Evolutionary conservation across 1,140 invertebrate genomes (phyloP).

Genomic region (Cyclargus thomasi): DNA sequence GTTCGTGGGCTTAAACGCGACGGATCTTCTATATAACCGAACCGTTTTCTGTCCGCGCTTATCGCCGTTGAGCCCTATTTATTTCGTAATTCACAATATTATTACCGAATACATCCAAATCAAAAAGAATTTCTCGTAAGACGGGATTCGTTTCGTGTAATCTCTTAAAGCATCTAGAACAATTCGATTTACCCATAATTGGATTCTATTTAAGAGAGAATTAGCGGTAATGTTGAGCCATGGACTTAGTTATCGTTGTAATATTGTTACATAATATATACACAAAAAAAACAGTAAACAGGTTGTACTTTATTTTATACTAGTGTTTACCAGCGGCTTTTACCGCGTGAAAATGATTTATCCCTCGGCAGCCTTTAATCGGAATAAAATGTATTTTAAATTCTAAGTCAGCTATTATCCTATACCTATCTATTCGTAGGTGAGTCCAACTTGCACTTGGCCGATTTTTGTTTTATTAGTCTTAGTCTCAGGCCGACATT

Average conservation of each 20-base stretch:
- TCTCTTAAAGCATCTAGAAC: constrained; percentile 22
- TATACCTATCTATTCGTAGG: too few species aligned
- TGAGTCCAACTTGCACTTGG: too few species aligned
- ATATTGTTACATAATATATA: not conserved
- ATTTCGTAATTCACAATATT: constrained; percentile 53
- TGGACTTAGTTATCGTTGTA: constrained; percentile 9
- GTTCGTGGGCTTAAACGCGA: constrained; percentile 51
- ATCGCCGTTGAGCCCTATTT: constrained; percentile 52
- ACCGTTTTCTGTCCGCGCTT: constrained; percentile 51
- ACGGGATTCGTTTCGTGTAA: constrained; percentile 34
- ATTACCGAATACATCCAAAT: constrained; percentile 46
- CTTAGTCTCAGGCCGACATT: too few species aligned
- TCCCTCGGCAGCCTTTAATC: too few species aligned
- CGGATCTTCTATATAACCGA: constrained; percentile 50
- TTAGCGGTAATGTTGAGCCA: constrained; percentile 14
- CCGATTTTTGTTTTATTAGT: too few species aligned
- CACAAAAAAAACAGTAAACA: too few species aligned
- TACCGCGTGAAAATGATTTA: too few species aligned
- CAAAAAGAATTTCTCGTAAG: constrained; percentile 31
- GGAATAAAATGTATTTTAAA: too few species aligned
- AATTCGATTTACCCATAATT: constrained; percentile 19
- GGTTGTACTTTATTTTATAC: too few species aligned
- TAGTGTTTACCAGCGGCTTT: too few species aligned
- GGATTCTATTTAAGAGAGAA: constrained; percentile 19
- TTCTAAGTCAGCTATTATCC: too few species aligned